Evolutionary conservation across 2,113 vertebrate genomes (phyloP).

Genomic region (Catharus minimus): DNA sequence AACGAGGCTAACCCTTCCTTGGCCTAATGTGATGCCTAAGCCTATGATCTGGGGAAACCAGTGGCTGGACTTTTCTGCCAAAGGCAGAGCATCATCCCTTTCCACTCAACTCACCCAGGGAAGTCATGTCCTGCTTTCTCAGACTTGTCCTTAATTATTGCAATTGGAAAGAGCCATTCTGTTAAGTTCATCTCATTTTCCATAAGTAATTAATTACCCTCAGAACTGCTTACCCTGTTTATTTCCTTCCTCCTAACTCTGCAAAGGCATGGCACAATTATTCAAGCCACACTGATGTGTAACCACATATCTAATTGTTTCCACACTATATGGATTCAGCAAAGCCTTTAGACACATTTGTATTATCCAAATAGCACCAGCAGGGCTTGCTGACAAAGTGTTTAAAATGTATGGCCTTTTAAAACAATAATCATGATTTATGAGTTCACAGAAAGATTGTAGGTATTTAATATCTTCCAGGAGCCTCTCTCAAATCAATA

Average conservation of each 20-base stretch:
- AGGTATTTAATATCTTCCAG: constrained; percentile 53
- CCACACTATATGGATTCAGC: neutral
- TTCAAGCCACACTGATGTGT: constrained; percentile 11
- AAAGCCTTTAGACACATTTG: constrained; percentile 7
- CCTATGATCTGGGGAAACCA: neutral
- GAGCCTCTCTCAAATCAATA: constrained; percentile 46
- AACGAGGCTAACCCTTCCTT: neutral
- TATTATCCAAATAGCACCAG: constrained; percentile 7
- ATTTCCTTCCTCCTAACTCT: constrained; percentile 33
- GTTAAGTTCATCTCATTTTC: constrained; percentile 39
- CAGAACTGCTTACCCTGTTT: constrained; percentile 24
- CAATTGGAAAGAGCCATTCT: constrained; percentile 27
- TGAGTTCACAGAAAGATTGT: constrained; percentile 23
- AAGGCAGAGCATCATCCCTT: neutral
- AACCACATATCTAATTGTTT: constrained; percentile 39
- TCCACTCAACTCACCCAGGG: neutral
- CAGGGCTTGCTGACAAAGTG: constrained; percentile 30
- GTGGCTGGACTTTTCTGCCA: neutral
- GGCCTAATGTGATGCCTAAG: neutral
- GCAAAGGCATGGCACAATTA: constrained; percentile 23
- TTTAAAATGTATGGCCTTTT: constrained; percentile 45
- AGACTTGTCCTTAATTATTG: constrained; percentile 10
- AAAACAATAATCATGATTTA: constrained; percentile 57
- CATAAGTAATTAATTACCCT: constrained; percentile 34
- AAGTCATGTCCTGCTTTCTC: neutral